Evolutionary conservation across 2,797 vertebrate genomes (phyloP).

Genomic region (Orestias chungarensis): DNA sequence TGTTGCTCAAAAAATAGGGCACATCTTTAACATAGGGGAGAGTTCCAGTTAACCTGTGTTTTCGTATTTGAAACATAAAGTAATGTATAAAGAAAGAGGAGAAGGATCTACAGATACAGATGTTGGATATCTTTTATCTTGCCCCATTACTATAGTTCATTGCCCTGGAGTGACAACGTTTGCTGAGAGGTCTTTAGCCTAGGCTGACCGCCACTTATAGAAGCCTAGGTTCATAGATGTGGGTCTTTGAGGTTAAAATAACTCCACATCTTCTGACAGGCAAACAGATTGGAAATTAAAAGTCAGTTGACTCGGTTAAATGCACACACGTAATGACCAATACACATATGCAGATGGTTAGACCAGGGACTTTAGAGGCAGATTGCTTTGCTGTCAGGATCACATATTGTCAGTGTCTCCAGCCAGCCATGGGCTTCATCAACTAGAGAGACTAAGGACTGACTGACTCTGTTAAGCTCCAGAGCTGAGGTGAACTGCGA

Average conservation of each 20-base stretch:
- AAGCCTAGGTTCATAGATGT: slow-evolving; percentile 24
- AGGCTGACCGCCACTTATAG: slow-evolving; percentile 44
- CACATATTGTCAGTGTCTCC: slow-evolving; percentile 56
- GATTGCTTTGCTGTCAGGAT: slow-evolving; percentile 67
- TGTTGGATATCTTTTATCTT: slow-evolving; percentile 15
- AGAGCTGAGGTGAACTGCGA: slow-evolving; percentile 49
- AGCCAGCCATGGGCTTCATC: slow-evolving; percentile 63
- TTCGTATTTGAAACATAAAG: not conserved
- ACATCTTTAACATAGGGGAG: slow-evolving; percentile 4
- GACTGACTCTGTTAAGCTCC: slow-evolving; percentile 55
- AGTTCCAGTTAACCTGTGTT: not conserved
- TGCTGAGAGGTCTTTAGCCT: slow-evolving; percentile 16
- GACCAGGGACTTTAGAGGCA: slow-evolving; percentile 54
- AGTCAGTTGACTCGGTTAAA: slow-evolving; percentile 60
- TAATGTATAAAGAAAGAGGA: not conserved
- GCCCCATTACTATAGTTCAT: slow-evolving; percentile 10
- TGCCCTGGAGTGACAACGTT: slow-evolving; percentile 18
- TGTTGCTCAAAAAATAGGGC: slow-evolving; percentile 14
- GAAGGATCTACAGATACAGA: not conserved
- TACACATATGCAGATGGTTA: slow-evolving; percentile 41
- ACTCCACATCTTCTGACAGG: slow-evolving; percentile 58
- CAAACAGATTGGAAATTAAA: slow-evolving; percentile 52
- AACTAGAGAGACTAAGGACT: slow-evolving; percentile 54
- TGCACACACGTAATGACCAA: slow-evolving; percentile 42
- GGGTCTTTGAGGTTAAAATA: slow-evolving; percentile 68